A percentile compares a stretch with the other conserved stretches of the same genome.
These are phyloP conservation scores for Meloe dianella DNA, from an alignment of 2,888 invertebrate species.

Conservation along the genomic window DNA sequence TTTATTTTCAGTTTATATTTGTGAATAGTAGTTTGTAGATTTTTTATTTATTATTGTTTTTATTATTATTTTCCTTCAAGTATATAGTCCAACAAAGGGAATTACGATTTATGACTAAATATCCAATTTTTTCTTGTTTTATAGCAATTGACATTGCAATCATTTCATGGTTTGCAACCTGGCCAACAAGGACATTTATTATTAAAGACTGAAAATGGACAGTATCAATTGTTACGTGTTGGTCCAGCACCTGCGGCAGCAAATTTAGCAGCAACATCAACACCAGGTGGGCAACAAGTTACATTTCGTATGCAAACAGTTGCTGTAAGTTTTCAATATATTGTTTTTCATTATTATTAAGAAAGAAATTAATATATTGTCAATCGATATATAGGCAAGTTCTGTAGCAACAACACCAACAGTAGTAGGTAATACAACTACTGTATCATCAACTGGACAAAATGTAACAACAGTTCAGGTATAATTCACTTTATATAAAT, in stretches of 20 bases:
- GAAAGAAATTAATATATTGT: background rate
- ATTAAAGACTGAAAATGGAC: conserved; percentile 96
- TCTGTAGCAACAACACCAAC: conserved; percentile 44
- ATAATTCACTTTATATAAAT: background rate
- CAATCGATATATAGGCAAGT: conserved; percentile 33
- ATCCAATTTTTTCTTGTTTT: conserved; percentile 50
- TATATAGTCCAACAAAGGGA: background rate
- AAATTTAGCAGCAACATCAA: conserved; percentile 60
- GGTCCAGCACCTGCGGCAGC: conserved; percentile 76
- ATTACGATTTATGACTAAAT: background rate
- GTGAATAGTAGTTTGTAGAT: background rate
- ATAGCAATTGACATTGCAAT: conserved; percentile 82
- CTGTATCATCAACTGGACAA: conserved; percentile 44
- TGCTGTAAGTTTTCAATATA: conserved; percentile 67
- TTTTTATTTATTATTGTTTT: background rate
- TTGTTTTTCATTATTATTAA: background rate
- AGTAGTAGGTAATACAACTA: conserved; percentile 46
- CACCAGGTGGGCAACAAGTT: conserved; percentile 70
- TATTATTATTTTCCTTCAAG: background rate
- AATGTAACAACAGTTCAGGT: conserved; percentile 40
- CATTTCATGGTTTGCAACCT: conserved; percentile 84
- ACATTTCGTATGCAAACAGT: conserved; percentile 85
- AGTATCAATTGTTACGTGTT: conserved; percentile 90
- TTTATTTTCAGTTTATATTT: background rate
- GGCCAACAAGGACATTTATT: conserved; percentile 89